These are phyloP conservation scores for Antidorcas marsupialis DNA, from an alignment of 2,113 vertebrate genomes.

Conservation along the genomic window DNA sequence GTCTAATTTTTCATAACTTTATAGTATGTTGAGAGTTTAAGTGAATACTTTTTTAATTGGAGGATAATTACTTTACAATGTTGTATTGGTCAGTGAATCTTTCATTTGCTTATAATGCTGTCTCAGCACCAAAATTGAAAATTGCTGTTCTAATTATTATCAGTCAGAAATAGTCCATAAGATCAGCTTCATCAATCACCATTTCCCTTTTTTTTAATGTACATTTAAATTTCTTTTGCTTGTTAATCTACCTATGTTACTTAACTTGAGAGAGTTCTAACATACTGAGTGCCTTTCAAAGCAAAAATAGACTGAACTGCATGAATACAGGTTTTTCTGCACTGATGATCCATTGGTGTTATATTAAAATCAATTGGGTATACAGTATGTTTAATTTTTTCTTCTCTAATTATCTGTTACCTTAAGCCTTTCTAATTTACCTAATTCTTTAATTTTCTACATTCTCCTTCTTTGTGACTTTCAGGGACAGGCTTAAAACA, in stretches of 20 bases:
- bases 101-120: background rate
- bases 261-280: background rate
- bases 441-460: slow-evolving; percentile 37
- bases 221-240: background rate
- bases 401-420: slow-evolving; percentile 25
- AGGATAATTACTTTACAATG: background rate
- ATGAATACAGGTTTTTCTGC: background rate
- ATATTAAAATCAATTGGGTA: slow-evolving; percentile 26
- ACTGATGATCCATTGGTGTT: background rate
- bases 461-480: background rate
- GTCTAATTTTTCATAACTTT: background rate
- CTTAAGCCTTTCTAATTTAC: slow-evolving; percentile 42
- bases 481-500: background rate
- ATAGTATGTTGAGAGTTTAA: background rate
- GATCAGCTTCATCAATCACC: background rate
- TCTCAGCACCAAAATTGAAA: slow-evolving; percentile 16
- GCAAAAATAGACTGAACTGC: background rate
- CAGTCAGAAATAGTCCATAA: background rate
- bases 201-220: background rate
- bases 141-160: background rate
- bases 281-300: background rate
- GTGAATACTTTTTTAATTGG: background rate
- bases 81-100: background rate
- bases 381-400: slow-evolving; percentile 51
- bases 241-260: background rate